Percentiles rank a stretch among this genome's conserved stretches.
phyloP scores from a whole-genome alignment of 2,113 vertebrate genomes.

The Calidris pygmaea region DNA sequence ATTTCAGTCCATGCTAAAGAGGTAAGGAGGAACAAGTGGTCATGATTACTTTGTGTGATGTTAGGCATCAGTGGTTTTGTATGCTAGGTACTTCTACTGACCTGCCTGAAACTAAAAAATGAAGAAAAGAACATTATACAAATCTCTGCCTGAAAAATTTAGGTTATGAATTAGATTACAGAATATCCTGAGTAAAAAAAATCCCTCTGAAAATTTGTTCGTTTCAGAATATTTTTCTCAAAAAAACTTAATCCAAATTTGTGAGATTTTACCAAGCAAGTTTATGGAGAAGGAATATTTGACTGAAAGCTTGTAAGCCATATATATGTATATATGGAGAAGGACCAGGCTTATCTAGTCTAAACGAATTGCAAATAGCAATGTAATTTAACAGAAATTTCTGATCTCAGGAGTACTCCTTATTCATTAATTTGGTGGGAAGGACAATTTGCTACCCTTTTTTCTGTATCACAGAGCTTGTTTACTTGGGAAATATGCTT shows the following conservation, averaged over 20 bases:
- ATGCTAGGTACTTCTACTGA: background rate
- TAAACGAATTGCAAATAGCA: background rate
- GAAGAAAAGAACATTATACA: background rate
- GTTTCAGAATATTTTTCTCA: background rate
- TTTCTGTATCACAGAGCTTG: background rate
- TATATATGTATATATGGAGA: background rate
- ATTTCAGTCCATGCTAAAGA: background rate
- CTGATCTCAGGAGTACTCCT: background rate
- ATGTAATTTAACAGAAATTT: background rate
- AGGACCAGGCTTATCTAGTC: background rate
- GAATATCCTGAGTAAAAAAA: background rate
- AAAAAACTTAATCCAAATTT: background rate
- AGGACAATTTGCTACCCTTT: background rate
- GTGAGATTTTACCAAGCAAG: background rate
- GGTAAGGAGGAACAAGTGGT: background rate
- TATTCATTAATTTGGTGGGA: background rate
- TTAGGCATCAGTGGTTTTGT: background rate
- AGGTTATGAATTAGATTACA: background rate
- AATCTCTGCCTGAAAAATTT: background rate
- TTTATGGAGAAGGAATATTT: background rate
- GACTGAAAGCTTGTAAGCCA: background rate
- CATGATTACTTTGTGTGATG: rapidly evolving
- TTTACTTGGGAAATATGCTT: background rate
- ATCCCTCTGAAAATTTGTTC: background rate
- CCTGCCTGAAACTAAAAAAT: background rate